Evolutionary conservation across 92 coral and sea anemone genomes (phyloP).

Genomic region (Galaxea fascicularis): DNA sequence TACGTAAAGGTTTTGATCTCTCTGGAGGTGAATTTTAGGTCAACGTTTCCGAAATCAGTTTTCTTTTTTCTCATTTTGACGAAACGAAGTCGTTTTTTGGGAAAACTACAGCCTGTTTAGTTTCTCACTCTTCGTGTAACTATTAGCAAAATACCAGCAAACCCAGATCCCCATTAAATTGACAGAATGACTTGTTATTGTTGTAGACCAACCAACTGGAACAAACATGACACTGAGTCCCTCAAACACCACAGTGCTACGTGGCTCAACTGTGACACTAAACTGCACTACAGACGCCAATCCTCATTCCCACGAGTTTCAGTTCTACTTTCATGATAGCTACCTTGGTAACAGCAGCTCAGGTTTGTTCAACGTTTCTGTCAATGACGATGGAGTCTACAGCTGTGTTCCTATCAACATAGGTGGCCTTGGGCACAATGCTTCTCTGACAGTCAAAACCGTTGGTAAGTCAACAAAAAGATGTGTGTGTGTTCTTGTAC

Average conservation of each 20-base stretch:
- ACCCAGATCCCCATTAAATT: too few species aligned
- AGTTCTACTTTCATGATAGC: constrained; percentile 28
- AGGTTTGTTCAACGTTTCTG: constrained; percentile 14
- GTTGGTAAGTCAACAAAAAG: constrained; percentile 19
- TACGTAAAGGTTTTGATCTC: too few species aligned
- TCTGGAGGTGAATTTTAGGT: too few species aligned
- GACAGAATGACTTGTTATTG: neutral
- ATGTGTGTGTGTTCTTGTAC: neutral
- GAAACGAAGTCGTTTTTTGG: too few species aligned
- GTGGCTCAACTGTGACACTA: neutral
- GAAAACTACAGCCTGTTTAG: too few species aligned
- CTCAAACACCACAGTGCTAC: constrained; percentile 8
- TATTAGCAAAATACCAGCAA: too few species aligned
- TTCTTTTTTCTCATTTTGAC: too few species aligned
- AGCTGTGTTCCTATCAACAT: constrained; percentile 55
- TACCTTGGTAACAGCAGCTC: constrained; percentile 21
- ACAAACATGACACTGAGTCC: neutral
- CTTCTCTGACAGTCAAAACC: neutral
- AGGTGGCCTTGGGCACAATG: constrained; percentile 46
- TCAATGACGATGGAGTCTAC: constrained; percentile 32
- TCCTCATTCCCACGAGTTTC: constrained; percentile 43
- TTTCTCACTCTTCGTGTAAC: too few species aligned
- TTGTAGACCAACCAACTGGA: neutral
- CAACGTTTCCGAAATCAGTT: too few species aligned
- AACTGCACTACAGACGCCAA: constrained; percentile 50